Evolutionary conservation across 2,797 vertebrate genomes (phyloP).

Genomic region (Aldrovandia affinis): DNA sequence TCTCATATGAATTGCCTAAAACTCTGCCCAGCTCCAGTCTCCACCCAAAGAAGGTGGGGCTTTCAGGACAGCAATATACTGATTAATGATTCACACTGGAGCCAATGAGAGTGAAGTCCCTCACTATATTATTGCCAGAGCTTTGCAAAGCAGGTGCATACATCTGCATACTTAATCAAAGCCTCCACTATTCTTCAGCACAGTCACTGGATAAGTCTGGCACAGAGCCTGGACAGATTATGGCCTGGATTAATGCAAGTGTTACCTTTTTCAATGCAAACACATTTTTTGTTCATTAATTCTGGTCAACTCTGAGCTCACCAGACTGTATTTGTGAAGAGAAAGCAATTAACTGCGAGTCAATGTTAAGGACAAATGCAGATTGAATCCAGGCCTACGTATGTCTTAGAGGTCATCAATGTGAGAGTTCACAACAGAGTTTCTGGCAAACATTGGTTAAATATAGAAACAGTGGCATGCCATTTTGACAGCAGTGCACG

Average conservation of each 20-base stretch:
- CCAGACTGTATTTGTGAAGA: neutral
- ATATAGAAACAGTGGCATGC: no score
- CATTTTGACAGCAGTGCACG: no score
- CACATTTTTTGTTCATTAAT: neutral
- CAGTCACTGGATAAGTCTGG: neutral
- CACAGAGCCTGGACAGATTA: neutral
- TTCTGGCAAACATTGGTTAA: no score
- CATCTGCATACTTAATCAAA: neutral
- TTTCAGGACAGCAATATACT: neutral
- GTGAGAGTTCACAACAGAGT: no score
- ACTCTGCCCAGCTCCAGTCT: neutral
- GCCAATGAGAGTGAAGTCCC: constrained; percentile 1
- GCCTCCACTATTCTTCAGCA: neutral
- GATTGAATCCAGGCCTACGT: no score
- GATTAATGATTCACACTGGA: neutral
- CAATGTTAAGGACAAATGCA: no score
- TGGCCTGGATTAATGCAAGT: neutral
- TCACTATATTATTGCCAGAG: neutral
- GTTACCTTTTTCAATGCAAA: neutral
- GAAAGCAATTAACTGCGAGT: neutral
- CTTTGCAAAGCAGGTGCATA: neutral
- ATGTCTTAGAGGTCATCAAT: no score
- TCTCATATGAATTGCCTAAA: neutral
- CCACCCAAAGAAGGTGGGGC: neutral
- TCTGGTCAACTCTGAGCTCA: neutral